Base-by-base conservation (phyloP, 2,113 vertebrate genomes). In the Artemisiospiza belli region DNA sequence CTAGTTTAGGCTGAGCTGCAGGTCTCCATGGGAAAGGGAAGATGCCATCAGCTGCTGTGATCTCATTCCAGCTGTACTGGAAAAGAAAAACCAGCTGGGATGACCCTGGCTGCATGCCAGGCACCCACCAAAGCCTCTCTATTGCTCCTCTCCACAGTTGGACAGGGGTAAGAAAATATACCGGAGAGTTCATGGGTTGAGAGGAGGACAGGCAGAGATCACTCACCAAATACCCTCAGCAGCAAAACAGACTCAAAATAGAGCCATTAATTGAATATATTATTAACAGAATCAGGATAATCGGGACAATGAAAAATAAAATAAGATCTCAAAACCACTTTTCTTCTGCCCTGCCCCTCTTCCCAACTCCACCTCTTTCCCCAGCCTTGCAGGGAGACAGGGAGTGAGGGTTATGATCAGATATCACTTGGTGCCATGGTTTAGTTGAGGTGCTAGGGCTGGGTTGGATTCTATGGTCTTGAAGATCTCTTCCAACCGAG, bases 321-420 rank as follows among this genome's bases (percentile, higher is more conserved):
- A 30, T n/a, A 51, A 43, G 35, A 70, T 10, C 7, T 43, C 30
- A 70, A 82, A 70, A 15, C 6, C 15, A 51, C 37, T 35, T 43
- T 59, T 61, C 6, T 35, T 39, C 35, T 61, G 19, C 10, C 37
- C 15, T 0, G 0, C 0, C 12, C 9, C 15, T 2, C 19, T 51
- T 51, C 55, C 10, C 30, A 61, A 10, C 12, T 61, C 30, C 27
- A 10, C 15, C 12, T 51, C 24, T 28, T 51, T 19, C 15, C 19
- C 19, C 25, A 82, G 19, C 4, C 2, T 14, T 30, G 7, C 44
- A 51, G 44, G 7, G 19, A 82, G 23, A 43, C 7, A 30, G 35
- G 19, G 12, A 82, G 49, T 12, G 15, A 69, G 30, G 18, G 35
- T 28, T 49, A 18, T 28, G 23, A 27, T 41, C 35, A 69, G 23